Evolutionary conservation across 2,888 invertebrate genomes (phyloP), one percentile per base, ranked within the genome.

Genomic region (Lingula anatina): DNA sequence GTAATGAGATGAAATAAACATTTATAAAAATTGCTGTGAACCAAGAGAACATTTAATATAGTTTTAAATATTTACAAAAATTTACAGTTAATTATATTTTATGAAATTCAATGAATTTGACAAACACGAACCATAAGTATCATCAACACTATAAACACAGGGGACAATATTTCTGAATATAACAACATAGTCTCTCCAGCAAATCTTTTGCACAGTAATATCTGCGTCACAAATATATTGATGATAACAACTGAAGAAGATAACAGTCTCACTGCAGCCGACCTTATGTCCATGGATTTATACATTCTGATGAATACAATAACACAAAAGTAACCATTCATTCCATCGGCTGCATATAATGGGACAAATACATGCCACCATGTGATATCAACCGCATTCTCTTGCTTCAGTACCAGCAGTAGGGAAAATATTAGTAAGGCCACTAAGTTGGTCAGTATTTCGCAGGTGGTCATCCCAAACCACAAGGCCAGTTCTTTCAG

Each of bases 341-440:
- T 83, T 26, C 89, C 90, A 80, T 95, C 93, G 61, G 90, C 89
- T 36, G 90, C 85, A 79, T 94, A 96, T 31, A 96, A 80, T 0
- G 96, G 95, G 20, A 87, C 85, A 77, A 96, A 95, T 47, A 93
- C 86, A 50, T 85, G 83, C 86, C 90, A 92, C 92, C 94, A 95
- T 53, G 88, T 86, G 38, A 81, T 61, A 9, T 66, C 61, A 44
- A 79, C 80, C 20, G 83, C 83, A 65, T 88, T 87, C 64, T 89
- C 83, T 37, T 71, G 53, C 74, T 90, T 89, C 36, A 93, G 78
- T 5, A 89, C 88, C 56, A 94, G 78, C 42, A 93, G 79, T 49
- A 94, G 82, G 9, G 91, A 87, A 68, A 95, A 95, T 54, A 90
- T 82, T 35, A 90, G 82, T 47, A 94, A 77, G 2, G 90, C 85